Percentiles rank a stretch among this genome's conserved stretches.
phyloP scores from a whole-genome alignment of 1,140 invertebrate species.

The Akabosia matsudoensis region DNA sequence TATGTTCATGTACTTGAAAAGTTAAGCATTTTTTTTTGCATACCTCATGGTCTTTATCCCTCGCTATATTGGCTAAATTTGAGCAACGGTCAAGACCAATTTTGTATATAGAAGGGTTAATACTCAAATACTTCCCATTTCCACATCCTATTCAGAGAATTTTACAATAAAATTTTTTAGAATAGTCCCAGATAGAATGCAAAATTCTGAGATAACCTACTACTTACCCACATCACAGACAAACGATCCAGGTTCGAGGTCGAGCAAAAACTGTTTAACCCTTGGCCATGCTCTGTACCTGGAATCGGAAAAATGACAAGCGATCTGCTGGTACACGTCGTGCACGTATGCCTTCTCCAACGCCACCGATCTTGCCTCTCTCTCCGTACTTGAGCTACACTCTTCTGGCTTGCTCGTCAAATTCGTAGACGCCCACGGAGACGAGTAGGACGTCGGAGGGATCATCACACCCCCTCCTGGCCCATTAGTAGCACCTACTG shows the following conservation, averaged over 20 bases:
- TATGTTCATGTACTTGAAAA: background rate
- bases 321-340: constrained; percentile 86
- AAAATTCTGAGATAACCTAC: background rate
- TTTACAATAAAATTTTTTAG: background rate
- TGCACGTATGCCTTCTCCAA: constrained; percentile 91
- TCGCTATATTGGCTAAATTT: constrained; percentile 71
- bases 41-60: constrained; percentile 76
- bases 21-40: background rate
- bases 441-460: background rate
- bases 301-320: constrained; percentile 50
- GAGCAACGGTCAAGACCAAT: constrained; percentile 83
- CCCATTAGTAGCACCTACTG: background rate
- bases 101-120: constrained; percentile 79
- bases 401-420: constrained; percentile 40
- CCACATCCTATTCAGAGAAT: constrained; percentile 70
- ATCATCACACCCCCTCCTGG: background rate
- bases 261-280: constrained; percentile 79
- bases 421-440: constrained; percentile 30
- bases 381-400: constrained; percentile 54
- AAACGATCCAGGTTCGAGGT: constrained; percentile 81
- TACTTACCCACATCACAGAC: constrained; percentile 87
- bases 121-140: constrained; percentile 84
- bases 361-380: constrained; percentile 71
- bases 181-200: constrained; percentile 1
- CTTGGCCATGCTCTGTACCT: constrained; percentile 73